phyloP scores from a whole-genome alignment of 2,888 invertebrate species.

The Melanchra persicariae region DNA sequence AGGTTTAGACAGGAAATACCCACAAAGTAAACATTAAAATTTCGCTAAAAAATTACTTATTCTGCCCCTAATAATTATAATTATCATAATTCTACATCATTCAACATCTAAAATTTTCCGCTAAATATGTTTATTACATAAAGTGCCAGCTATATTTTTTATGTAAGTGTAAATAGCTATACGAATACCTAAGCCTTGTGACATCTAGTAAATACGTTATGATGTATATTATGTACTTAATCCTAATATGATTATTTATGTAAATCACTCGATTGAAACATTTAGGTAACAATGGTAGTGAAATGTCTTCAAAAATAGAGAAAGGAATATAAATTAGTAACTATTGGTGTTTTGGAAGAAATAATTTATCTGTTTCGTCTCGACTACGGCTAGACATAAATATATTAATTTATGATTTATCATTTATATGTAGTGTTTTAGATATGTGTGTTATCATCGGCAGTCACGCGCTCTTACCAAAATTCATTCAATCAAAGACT shows the following conservation, averaged over 20 bases:
- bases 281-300: conserved; percentile 32
- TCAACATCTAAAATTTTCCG: conserved; percentile 78
- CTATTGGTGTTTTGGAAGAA: conserved; percentile 32
- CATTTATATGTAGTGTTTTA: conserved; percentile 12
- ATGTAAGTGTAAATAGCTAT: conserved; percentile 82
- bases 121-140: conserved; percentile 80
- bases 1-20: conserved; percentile 1
- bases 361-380: conserved; percentile 16
- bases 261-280: conserved; percentile 43
- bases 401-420: not conserved
- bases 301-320: conserved; percentile 37
- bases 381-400: conserved; percentile 35
- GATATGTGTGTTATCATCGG: conserved; percentile 31
- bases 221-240: conserved; percentile 52
- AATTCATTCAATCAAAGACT: conserved; percentile 12
- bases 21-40: conserved; percentile 16
- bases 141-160: conserved; percentile 85
- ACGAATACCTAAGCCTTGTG: conserved; percentile 77
- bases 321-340: conserved; percentile 29
- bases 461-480: not conserved
- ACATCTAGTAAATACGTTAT: conserved; percentile 72
- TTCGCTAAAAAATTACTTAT: conserved; percentile 33
- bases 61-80: conserved; percentile 48
- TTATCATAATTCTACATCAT: conserved; percentile 68
- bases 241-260: conserved; percentile 48